These are phyloP conservation scores for Verasper variegatus DNA, from an alignment of 2,113 vertebrate genomes.

Conservation along the genomic window DNA sequence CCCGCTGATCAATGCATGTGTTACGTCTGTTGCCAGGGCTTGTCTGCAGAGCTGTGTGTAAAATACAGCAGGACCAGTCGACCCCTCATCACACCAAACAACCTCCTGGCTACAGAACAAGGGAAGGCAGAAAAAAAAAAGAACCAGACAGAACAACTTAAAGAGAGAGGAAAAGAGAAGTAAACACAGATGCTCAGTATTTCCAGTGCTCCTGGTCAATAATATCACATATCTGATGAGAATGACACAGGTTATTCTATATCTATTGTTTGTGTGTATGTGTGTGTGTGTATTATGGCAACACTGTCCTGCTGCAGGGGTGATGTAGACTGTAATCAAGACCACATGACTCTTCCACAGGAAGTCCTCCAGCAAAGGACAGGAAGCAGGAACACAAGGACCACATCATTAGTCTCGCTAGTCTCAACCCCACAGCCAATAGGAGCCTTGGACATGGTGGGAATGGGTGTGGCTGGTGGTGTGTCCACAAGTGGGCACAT, in stretches of 20 bases:
- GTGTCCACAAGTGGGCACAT: constrained; percentile 40
- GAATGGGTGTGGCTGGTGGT: constrained; percentile 62
- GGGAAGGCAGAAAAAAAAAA: constrained; percentile 50
- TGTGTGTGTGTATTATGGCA: constrained; percentile 31
- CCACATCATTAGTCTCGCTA: constrained; percentile 79
- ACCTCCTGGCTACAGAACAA: constrained; percentile 66
- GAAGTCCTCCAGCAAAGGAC: constrained; percentile 89
- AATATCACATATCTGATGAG: constrained; percentile 87
- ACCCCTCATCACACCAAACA: constrained; percentile 58
- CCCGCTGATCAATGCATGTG: constrained; percentile 51
- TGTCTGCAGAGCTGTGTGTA: constrained; percentile 46
- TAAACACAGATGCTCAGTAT: constrained; percentile 68
- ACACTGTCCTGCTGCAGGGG: constrained; percentile 76
- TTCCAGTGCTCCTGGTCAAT: constrained; percentile 84
- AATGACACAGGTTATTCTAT: constrained; percentile 84
- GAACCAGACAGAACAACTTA: constrained; percentile 59
- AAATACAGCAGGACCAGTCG: constrained; percentile 58
- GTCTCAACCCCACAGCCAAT: constrained; percentile 71
- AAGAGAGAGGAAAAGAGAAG: constrained; percentile 59
- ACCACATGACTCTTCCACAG: constrained; percentile 89
- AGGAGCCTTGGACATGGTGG: constrained; percentile 49
- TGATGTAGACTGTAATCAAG: constrained; percentile 92
- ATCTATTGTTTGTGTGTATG: constrained; percentile 60
- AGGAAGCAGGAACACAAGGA: constrained; percentile 80
- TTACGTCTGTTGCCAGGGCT: constrained; percentile 46